Conservation (phyloP, 2,888 invertebrate species). For the Caprella mutica region DNA sequence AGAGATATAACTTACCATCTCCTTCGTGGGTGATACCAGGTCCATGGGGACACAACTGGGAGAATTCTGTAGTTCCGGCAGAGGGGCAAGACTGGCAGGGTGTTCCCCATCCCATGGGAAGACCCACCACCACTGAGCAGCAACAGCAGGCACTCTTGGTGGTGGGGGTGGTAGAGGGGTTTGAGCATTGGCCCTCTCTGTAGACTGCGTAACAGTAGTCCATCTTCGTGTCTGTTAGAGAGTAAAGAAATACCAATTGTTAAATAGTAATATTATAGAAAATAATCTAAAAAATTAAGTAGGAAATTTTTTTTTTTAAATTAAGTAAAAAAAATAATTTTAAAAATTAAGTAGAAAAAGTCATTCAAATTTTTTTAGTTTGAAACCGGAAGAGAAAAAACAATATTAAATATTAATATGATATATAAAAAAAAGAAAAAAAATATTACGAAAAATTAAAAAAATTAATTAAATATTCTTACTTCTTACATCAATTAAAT, state of each 20-base stretch:
- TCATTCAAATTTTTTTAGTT: no score
- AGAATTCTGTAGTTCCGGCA: constrained; percentile 56
- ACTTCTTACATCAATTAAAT: no score
- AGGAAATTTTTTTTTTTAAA: no score
- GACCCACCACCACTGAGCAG: constrained; percentile 54
- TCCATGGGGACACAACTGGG: constrained; percentile 62
- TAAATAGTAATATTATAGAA: constrained; percentile 4
- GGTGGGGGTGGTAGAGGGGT: constrained; percentile 62
- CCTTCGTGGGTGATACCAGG: constrained; percentile 67
- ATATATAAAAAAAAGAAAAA: no score
- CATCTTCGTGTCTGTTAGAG: constrained; percentile 56
- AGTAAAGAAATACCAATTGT: background rate
- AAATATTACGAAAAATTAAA: no score
- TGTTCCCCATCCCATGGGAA: constrained; percentile 68
- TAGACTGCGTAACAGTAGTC: constrained; percentile 70
- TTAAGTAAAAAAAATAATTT: no score
- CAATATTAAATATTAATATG: no score
- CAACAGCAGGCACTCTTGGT: constrained; percentile 78
- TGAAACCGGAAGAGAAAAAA: no score
- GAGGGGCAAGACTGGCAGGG: constrained; percentile 65
- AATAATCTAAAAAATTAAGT: background rate
- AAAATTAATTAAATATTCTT: no score
- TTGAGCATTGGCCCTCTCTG: constrained; percentile 62
- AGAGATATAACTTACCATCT: constrained; percentile 51
- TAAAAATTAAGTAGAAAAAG: no score